Conservation (phyloP, 2,797 vertebrate genomes). For the Sebastes paucispinis region DNA sequence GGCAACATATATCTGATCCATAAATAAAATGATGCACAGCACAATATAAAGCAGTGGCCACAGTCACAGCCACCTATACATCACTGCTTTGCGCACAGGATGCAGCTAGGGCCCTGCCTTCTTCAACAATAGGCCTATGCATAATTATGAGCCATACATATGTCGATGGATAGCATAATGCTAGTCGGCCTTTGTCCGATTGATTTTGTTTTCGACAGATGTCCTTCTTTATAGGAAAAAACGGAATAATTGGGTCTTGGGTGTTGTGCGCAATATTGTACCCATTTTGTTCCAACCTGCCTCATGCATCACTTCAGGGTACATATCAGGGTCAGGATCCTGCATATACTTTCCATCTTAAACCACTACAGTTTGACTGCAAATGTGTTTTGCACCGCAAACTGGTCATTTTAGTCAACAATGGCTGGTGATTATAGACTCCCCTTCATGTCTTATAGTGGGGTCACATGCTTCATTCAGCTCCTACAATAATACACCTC, state of each 20-base stretch:
- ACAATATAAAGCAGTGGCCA: slow-evolving; percentile 17
- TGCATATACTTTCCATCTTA: slow-evolving; percentile 1
- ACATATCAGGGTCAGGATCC: slow-evolving; percentile 56
- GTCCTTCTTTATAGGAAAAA: slow-evolving; percentile 6
- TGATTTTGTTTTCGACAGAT: slow-evolving; percentile 22
- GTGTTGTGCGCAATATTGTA: slow-evolving; percentile 61
- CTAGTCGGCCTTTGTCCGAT: slow-evolving; percentile 75
- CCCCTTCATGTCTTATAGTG: slow-evolving; percentile 43
- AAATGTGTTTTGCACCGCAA: slow-evolving; percentile 35
- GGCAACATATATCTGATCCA: slow-evolving; percentile 35
- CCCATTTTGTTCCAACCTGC: slow-evolving; percentile 13
- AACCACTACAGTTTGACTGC: slow-evolving; percentile 15
- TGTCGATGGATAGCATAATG: slow-evolving; percentile 64
- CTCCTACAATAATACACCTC: slow-evolving; percentile 49
- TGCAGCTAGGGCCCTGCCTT: slow-evolving; percentile 61
- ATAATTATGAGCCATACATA: slow-evolving; percentile 51
- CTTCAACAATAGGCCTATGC: slow-evolving; percentile 70
- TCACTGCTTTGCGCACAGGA: slow-evolving; percentile 59
- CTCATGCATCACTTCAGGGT: slow-evolving; percentile 48
- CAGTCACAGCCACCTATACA: slow-evolving; percentile 44
- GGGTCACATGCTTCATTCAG: slow-evolving; percentile 73
- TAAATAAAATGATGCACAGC: slow-evolving; percentile 48
- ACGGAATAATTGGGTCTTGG: not conserved
- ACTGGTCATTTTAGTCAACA: slow-evolving; percentile 76
- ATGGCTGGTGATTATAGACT: slow-evolving; percentile 59